phyloP scores from a whole-genome alignment of 2,113 vertebrate genomes.

The Plectropomus leopardus region DNA sequence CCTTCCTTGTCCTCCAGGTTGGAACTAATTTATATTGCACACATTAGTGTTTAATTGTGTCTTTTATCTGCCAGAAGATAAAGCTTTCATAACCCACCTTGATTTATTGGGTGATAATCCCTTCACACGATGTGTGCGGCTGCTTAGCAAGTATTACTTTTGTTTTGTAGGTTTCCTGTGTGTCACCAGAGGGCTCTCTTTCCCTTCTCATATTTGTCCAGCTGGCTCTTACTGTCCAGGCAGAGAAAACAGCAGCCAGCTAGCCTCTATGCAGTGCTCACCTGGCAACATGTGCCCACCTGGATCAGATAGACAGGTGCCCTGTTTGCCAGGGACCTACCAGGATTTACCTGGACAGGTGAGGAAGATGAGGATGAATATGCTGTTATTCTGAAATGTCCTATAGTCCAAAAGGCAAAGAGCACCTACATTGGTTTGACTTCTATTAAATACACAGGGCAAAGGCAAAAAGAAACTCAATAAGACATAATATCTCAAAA shows the following conservation, averaged over 20 bases:
- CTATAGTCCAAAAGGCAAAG: neutral
- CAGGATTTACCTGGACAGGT: slow-evolving; percentile 88
- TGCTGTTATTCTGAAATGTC: neutral
- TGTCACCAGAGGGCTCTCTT: slow-evolving; percentile 83
- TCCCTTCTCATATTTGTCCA: slow-evolving; percentile 82
- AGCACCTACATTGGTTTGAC: neutral
- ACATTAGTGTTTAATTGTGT: neutral
- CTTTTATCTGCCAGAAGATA: slow-evolving; percentile 18
- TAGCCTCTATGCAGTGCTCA: slow-evolving; percentile 81
- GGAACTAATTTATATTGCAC: slow-evolving; percentile 19
- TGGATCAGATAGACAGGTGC: slow-evolving; percentile 84
- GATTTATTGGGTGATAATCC: slow-evolving; percentile 6
- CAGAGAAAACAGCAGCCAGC: slow-evolving; percentile 62
- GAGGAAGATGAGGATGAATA: slow-evolving; percentile 11
- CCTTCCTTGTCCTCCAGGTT: slow-evolving; percentile 88
- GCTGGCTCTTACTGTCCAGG: slow-evolving; percentile 83
- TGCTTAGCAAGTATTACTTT: slow-evolving; percentile 4
- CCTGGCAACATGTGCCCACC: slow-evolving; percentile 88
- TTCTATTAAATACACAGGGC: no score
- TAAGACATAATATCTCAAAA: no score
- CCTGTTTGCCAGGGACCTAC: slow-evolving; percentile 88
- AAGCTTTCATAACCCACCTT: slow-evolving; percentile 16
- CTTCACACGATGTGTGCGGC: neutral
- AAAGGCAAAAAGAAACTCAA: no score
- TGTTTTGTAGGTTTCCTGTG: slow-evolving; percentile 83